Evolutionary conservation across 2,888 invertebrate genomes (phyloP), one percentile per base, ranked within the genome.

Genomic region (Trachelus tabidus): DNA sequence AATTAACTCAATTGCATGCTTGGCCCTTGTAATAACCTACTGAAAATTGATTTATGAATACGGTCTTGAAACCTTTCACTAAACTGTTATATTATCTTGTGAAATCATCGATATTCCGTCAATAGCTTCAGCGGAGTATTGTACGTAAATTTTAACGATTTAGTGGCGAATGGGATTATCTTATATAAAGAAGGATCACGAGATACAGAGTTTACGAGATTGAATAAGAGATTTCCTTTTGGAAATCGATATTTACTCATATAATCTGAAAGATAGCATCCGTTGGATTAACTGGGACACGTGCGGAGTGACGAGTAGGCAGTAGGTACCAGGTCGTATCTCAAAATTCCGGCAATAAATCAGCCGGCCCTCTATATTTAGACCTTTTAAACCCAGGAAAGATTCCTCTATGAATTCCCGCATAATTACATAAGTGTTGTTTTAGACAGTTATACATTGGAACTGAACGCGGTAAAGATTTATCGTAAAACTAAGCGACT

Each of bases 361-460:
- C 87, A 86, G 56, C 23, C 1, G 6, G 23, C 78, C 79, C 80
- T 83, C 86, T 87, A 85, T 85, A 87, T 87, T 86, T 87, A 87
- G 86, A 87, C 85, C 86, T 87, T 87, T 87, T 87, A 87, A 87
- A 85, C 85, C 81, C 76, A 79, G 81, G 33, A 76, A 71, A 73
- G 77, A 83, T 84, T 82, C 56, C 23, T 56, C 81, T 79, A 80
- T 78, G 81, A 79, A 83, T 81, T 81, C 84, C 80, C 82, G 81
- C 83, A 84, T 86, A 86, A 86, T 86, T 86, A 85, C 79, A 77
- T 79, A 79, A 81, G 81, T 80, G 82, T 79, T 76, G 75, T 84
- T 79, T 80, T 85, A 83, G 83, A 56, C 23, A 56, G 56, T 23
- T 56, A 56, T 56, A 56, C 56, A 15, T 56, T 15, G 23, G 9